Percentiles rank a stretch among this genome's conserved stretches.
Evolutionary conservation across 1,140 invertebrate genomes (phyloP).

Genomic region (Danaus plexippus): DNA sequence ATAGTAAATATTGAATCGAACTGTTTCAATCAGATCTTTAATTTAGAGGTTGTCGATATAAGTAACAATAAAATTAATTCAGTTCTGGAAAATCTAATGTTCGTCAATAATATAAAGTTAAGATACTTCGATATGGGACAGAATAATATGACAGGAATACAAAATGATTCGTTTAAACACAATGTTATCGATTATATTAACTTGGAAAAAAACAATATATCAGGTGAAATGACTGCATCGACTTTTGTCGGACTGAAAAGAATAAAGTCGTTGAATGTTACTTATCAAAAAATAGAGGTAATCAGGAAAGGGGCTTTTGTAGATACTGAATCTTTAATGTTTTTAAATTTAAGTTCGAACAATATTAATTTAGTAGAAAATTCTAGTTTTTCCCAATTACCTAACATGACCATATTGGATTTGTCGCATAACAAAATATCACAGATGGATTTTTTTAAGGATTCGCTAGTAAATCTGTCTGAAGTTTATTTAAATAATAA

Average conservation of each 20-base stretch:
- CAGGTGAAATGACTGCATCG: constrained; percentile 27
- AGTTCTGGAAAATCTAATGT: constrained; percentile 34
- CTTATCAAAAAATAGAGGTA: constrained; percentile 34
- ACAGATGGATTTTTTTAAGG: constrained; percentile 34
- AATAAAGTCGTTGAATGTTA: constrained; percentile 33
- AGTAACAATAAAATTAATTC: constrained; percentile 42
- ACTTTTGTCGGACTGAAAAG: constrained; percentile 38
- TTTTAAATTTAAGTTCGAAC: constrained; percentile 47
- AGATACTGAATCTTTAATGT: constrained; percentile 24
- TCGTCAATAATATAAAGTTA: constrained; percentile 38
- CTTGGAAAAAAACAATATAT: constrained; percentile 41
- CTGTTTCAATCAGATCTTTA: constrained; percentile 41
- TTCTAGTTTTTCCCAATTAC: constrained; percentile 27
- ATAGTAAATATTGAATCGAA: constrained; percentile 41
- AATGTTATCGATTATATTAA: constrained; percentile 35
- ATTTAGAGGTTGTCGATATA: constrained; percentile 40
- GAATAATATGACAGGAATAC: constrained; percentile 38
- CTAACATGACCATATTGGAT: constrained; percentile 32
- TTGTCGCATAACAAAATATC: constrained; percentile 42
- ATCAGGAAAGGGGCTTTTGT: constrained; percentile 38
- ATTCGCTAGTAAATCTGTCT: constrained; percentile 33
- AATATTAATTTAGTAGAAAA: constrained; percentile 31
- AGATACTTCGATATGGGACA: constrained; percentile 40
- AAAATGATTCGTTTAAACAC: constrained; percentile 41
- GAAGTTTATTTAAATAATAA: constrained; percentile 44